Base-by-base conservation (phyloP, 23 tunicate species). In the Pegea sp. region DNA sequence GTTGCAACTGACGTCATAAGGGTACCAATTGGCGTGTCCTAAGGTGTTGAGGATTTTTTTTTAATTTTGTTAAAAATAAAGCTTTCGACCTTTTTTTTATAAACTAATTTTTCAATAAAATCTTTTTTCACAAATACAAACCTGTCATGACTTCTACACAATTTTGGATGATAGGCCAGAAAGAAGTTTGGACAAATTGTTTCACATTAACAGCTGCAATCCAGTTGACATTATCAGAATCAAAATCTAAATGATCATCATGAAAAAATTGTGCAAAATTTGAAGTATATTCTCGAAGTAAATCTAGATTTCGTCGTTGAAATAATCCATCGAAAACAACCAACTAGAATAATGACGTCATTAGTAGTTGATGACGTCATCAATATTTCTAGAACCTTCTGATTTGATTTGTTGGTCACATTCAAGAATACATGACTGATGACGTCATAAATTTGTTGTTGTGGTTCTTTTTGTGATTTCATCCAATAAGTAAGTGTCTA, bases 181-280 rank as follows among this genome's bases (percentile, higher is more conserved):
- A 63, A 22, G 63, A 51, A 30, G 65, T 84, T n/a, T 68, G 18
- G 2, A 60, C 84, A 42, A 84, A 74, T 23, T 74, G 64, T 32
- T 84, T 55, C 24, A 74, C 69, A 34, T 84, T 63, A 49, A 84
- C 60, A 3, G 67, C 95, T 5, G 95, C 84, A 30, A 84, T 84
- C 95, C 95, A 84, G 44, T 84, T 84, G 19, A 84, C 95, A 34
- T 84, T 84, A 44, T 84, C 95, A 30, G 84, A 73, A 21, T 58
- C 33, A 2, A 67, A 8, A 55, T 84, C 95, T 3, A 84, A 50
- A n/a, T n/a, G n/a, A n/a, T n/a, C n/a, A n/a, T n/a, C n/a, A n/a
- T n/a, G n/a, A n/a, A n/a, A n/a, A n/a, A n/a, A n/a, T n/a, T n/a
- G n/a, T n/a, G n/a, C n/a, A n/a, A n/a, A n/a, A n/a, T n/a, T n/a